Conservation (phyloP, 2,113 vertebrate species). For the Ictalurus punctatus region DNA sequence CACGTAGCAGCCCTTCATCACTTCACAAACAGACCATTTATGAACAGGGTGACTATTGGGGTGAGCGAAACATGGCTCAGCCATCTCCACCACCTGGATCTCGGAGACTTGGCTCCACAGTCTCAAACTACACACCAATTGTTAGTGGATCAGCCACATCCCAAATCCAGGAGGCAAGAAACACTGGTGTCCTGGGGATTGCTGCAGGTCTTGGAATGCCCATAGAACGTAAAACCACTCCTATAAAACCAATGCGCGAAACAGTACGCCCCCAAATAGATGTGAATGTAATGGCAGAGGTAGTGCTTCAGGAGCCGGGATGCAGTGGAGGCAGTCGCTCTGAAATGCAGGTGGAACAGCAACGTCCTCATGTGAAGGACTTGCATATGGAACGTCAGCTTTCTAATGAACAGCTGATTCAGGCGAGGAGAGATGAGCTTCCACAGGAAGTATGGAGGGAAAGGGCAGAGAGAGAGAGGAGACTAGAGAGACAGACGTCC, state of each 20-base stretch:
- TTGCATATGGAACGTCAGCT: conserved; percentile 75
- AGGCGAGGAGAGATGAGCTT: conserved; percentile 73
- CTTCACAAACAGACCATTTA: conserved; percentile 76
- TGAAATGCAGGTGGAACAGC: conserved; percentile 67
- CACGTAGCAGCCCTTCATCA: conserved; percentile 69
- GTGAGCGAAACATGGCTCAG: conserved; percentile 63
- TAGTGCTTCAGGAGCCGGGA: conserved; percentile 69
- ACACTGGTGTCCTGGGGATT: conserved; percentile 58
- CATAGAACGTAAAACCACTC: conserved; percentile 70
- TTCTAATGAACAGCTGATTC: conserved; percentile 76
- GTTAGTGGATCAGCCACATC: conserved; percentile 69
- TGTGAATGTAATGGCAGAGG: conserved; percentile 74
- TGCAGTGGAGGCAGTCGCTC: conserved; percentile 65
- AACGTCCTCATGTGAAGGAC: conserved; percentile 66
- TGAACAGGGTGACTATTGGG: conserved; percentile 72
- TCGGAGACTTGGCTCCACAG: conserved; percentile 66
- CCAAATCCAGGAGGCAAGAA: conserved; percentile 61
- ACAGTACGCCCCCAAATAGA: conserved; percentile 66
- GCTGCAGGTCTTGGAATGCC: conserved; percentile 62
- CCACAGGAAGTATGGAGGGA: conserved; percentile 78
- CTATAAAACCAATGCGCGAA: conserved; percentile 71
- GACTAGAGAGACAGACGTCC: conserved; percentile 77
- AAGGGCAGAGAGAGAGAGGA: conserved; percentile 67
- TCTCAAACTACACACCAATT: conserved; percentile 70
- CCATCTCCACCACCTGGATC: conserved; percentile 65